A percentile compares a stretch with the other conserved stretches of the same genome.
Conservation (phyloP, 2,797 vertebrate species). For the Ciconia nigra region DNA sequence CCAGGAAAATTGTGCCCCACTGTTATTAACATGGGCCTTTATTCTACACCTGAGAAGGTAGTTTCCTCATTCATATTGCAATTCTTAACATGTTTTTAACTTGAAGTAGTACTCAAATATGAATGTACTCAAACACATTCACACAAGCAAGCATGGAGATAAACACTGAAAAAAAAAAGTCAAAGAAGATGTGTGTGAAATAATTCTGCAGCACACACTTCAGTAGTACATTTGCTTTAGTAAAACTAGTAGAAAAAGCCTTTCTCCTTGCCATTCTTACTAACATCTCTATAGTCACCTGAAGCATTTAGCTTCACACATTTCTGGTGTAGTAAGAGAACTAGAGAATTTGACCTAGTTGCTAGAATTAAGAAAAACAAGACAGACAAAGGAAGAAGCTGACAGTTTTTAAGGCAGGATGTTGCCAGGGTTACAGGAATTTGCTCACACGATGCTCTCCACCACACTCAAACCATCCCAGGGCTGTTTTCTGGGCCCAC, state of each 20-base stretch:
- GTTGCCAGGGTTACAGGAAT: conserved; percentile 7
- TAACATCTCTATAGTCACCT: background rate
- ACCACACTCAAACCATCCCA: background rate
- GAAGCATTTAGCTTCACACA: background rate
- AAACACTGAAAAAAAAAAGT: background rate
- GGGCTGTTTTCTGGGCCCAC: background rate
- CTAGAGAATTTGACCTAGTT: background rate
- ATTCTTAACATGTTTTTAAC: background rate
- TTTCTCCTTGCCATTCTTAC: background rate
- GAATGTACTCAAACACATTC: background rate
- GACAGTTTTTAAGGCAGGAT: background rate
- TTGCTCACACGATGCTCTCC: background rate
- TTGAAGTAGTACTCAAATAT: background rate
- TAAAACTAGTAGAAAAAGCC: background rate
- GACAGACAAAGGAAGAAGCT: background rate
- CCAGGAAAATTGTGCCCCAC: background rate
- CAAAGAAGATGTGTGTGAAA: background rate
- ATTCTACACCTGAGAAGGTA: background rate
- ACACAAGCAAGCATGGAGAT: background rate
- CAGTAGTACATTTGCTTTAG: background rate
- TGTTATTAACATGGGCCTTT: background rate
- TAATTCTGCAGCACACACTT: background rate
- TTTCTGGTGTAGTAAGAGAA: background rate
- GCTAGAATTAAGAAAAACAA: background rate
- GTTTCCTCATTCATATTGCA: background rate